Conservation (phyloP, 2,888 invertebrate genomes). For the Lasius platythorax region DNA sequence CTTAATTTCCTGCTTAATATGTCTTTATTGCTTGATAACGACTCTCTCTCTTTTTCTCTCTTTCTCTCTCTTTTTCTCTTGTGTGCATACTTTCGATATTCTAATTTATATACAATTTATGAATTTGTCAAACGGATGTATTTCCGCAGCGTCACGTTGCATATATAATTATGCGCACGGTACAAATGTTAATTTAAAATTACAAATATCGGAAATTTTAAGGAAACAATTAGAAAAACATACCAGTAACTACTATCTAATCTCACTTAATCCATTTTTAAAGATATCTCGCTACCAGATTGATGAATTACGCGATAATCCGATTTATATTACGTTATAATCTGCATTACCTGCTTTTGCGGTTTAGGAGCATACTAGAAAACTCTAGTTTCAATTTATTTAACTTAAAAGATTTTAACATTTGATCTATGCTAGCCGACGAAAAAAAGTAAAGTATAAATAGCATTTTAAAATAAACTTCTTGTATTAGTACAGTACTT, state of each 20-base stretch:
- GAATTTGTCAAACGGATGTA: background rate
- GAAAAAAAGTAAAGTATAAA: background rate
- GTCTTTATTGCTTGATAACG: background rate
- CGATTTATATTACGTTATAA: background rate
- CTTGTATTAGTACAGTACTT: background rate
- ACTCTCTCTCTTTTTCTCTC: background rate
- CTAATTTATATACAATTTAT: background rate
- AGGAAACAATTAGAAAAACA: background rate
- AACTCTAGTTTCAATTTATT: background rate
- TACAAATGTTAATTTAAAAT: background rate
- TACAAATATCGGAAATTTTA: background rate
- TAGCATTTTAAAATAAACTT: background rate
- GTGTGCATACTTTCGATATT: background rate
- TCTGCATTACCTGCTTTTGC: background rate
- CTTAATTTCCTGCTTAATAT: background rate
- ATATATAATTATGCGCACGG: background rate
- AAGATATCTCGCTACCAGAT: conserved; percentile 10
- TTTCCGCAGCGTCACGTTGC: background rate
- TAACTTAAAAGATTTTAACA: background rate
- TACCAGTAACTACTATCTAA: background rate
- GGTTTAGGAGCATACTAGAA: background rate
- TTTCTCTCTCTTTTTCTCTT: too few species aligned
- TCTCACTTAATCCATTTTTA: conserved; percentile 1
- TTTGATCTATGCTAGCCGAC: background rate
- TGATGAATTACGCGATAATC: background rate